A percentile compares a stretch with the other conserved stretches of the same genome.
These are phyloP conservation scores for Euphydryas editha DNA, from an alignment of 2,888 invertebrate genomes.

Conservation along the genomic window DNA sequence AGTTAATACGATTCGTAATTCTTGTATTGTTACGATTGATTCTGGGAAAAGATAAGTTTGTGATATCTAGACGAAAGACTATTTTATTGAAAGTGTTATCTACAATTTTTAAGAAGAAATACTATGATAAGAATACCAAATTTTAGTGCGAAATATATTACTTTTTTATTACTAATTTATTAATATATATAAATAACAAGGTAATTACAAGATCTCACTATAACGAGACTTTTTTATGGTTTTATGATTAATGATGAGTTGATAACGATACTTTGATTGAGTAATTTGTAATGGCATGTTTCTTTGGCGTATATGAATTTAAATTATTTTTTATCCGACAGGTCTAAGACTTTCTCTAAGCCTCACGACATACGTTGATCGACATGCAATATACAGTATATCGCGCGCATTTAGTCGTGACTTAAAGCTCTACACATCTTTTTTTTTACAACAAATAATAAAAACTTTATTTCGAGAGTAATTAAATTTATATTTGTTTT, in stretches of 20 bases:
- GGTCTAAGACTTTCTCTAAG: constrained; percentile 10
- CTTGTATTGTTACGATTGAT: neutral
- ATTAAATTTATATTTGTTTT: no score
- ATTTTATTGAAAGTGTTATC: no score
- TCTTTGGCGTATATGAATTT: constrained; percentile 24
- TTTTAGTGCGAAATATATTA: no score
- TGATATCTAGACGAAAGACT: no score
- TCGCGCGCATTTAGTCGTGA: neutral
- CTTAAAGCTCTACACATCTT: neutral
- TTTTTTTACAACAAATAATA: neutral
- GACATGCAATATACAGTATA: constrained; percentile 1
- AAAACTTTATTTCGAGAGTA: neutral
- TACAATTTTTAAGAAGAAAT: no score
- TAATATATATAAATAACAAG: no score
- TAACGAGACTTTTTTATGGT: constrained; percentile 16
- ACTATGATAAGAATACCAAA: no score
- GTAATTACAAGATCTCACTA: constrained; percentile 19
- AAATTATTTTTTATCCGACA: constrained; percentile 12
- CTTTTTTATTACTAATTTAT: no score
- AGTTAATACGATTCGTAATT: neutral
- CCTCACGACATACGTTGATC: constrained; percentile 6
- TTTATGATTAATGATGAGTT: constrained; percentile 25
- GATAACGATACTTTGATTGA: constrained; percentile 25
- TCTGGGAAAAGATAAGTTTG: neutral
- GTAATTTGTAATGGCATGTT: constrained; percentile 27